A percentile compares a stretch with the other conserved stretches of the same genome.
phyloP scores from a whole-genome alignment of 2,888 invertebrate species.

The Diachrysia chrysitis region DNA sequence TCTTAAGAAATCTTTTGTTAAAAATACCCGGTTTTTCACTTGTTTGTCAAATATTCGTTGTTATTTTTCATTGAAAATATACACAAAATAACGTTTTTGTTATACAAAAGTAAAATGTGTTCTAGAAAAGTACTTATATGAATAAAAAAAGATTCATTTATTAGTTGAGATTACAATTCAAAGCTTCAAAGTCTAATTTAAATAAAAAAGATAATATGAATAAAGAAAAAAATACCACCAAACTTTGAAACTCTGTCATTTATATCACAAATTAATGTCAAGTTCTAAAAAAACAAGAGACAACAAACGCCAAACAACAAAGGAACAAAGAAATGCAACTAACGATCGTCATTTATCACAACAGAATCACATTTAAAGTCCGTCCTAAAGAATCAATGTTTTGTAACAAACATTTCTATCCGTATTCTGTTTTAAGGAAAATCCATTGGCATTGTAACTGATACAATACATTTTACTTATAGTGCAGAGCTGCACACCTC shows the following conservation, averaged over 20 bases:
- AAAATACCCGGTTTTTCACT: constrained; percentile 50
- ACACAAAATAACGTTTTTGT: not conserved
- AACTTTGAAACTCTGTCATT: constrained; percentile 30
- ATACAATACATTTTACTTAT: constrained; percentile 59
- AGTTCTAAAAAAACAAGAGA: constrained; percentile 44
- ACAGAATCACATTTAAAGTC: constrained; percentile 61
- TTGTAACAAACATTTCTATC: constrained; percentile 55
- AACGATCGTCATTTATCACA: constrained; percentile 62
- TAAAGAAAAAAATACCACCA: not conserved
- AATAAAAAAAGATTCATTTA: not conserved
- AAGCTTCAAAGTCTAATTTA: constrained; percentile 6
- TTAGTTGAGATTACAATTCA: not conserved
- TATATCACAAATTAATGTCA: constrained; percentile 52
- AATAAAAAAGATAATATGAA: not conserved
- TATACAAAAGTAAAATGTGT: not conserved
- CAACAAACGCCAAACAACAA: constrained; percentile 47
- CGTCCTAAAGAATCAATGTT: constrained; percentile 58
- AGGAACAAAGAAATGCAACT: constrained; percentile 61
- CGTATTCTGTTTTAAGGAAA: constrained; percentile 60
- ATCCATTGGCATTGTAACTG: constrained; percentile 55
- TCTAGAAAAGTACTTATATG: not conserved
- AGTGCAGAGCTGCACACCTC: constrained; percentile 64
- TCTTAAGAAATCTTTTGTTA: constrained; percentile 77
- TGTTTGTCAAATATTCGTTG: constrained; percentile 44
- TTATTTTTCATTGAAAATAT: constrained; percentile 36